These are phyloP conservation scores for Toxotes jaculatrix DNA, from an alignment of 2,113 vertebrate species.

Conservation along the genomic window DNA sequence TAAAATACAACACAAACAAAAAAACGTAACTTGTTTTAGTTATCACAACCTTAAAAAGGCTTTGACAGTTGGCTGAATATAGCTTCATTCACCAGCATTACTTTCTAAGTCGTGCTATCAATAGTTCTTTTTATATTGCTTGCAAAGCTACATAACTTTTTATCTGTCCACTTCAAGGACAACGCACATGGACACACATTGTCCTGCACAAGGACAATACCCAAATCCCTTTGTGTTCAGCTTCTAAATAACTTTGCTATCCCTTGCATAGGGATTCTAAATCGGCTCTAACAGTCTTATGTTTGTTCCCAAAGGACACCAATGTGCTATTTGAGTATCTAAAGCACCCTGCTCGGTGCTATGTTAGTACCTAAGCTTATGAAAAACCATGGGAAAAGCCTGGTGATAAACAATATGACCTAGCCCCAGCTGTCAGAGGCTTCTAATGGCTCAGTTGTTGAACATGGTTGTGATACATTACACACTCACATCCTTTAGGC, in stretches of 20 bases:
- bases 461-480: slow-evolving; percentile 33
- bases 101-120: neutral
- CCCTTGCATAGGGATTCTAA: slow-evolving; percentile 56
- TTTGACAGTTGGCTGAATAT: slow-evolving; percentile 2
- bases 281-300: slow-evolving; percentile 65
- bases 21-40: neutral
- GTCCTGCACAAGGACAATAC: slow-evolving; percentile 52
- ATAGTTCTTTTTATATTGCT: neutral
- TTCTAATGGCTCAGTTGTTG: slow-evolving; percentile 19
- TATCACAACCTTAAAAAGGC: neutral
- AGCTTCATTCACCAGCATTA: neutral
- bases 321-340: slow-evolving; percentile 54
- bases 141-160: slow-evolving; percentile 12
- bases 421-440: slow-evolving; percentile 24
- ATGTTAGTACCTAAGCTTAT: slow-evolving; percentile 46
- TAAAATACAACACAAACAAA: slow-evolving; percentile 7
- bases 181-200: slow-evolving; percentile 23
- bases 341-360: slow-evolving; percentile 26
- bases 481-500: slow-evolving; percentile 2
- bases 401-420: slow-evolving; percentile 60
- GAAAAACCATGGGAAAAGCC: slow-evolving; percentile 40
- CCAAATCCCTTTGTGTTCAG: slow-evolving; percentile 61
- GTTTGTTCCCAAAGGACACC: slow-evolving; percentile 57
- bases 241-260: slow-evolving; percentile 56
- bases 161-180: slow-evolving; percentile 58